phyloP scores from a whole-genome alignment of 2,113 vertebrate species.

The Lasiurus cinereus region DNA sequence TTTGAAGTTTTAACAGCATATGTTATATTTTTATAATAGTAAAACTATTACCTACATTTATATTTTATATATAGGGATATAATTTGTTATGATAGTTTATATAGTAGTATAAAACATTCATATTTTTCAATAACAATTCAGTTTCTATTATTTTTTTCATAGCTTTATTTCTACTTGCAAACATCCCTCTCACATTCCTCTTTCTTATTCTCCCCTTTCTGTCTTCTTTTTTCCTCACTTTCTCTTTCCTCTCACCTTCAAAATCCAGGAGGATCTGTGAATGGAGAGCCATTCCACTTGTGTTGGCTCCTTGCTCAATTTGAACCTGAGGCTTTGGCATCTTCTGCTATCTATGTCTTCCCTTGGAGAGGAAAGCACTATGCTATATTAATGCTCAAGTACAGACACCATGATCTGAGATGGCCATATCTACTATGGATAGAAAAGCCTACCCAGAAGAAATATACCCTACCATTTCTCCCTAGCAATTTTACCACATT shows the following conservation, averaged over 20 bases:
- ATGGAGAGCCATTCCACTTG: slow-evolving; percentile 9
- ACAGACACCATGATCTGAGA: neutral
- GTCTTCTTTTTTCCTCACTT: neutral
- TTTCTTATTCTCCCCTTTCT: slow-evolving; percentile 38
- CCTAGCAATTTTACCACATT: neutral
- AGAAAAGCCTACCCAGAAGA: neutral
- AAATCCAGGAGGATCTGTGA: neutral
- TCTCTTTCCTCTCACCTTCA: slow-evolving; percentile 40
- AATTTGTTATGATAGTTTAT: neutral
- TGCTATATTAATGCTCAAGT: neutral
- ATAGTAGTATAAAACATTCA: neutral
- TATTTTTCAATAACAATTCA: slow-evolving; percentile 25
- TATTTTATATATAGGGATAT: slow-evolving; percentile 38
- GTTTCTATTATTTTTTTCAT: slow-evolving; percentile 40
- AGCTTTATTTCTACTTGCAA: slow-evolving; percentile 53
- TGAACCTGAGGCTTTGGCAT: neutral
- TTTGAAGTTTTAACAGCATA: slow-evolving; percentile 61
- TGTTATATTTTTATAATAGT: neutral
- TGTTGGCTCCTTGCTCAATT: neutral
- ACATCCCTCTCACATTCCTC: neutral
- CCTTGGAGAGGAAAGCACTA: neutral
- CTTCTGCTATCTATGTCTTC: neutral
- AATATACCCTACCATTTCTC: neutral
- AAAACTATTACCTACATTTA: slow-evolving; percentile 44
- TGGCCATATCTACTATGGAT: neutral